These are phyloP conservation scores for Pardalotus punctatus DNA, from an alignment of 2,113 vertebrate genomes.

Conservation along the genomic window DNA sequence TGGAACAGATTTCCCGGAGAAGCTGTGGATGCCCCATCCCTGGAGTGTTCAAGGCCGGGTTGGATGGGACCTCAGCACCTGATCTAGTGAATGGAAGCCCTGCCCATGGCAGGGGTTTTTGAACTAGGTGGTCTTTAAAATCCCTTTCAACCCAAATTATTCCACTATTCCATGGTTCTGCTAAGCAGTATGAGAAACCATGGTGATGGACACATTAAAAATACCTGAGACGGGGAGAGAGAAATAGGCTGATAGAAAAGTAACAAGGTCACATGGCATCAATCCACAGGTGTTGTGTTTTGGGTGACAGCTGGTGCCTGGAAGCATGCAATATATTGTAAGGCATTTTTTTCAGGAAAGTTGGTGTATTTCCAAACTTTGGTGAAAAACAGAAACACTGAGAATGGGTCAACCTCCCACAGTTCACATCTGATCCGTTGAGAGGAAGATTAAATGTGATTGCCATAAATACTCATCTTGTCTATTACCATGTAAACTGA, in stretches of 20 bases:
- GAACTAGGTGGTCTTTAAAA: not conserved
- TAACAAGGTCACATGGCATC: not conserved
- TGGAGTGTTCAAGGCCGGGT: not conserved
- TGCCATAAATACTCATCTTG: not conserved
- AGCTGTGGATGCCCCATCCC: not conserved
- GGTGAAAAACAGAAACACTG: not conserved
- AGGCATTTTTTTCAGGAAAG: not conserved
- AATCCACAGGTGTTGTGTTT: conserved; percentile 2
- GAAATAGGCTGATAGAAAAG: not conserved
- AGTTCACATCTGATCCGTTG: conserved; percentile 23
- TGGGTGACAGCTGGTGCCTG: conserved; percentile 10
- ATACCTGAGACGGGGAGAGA: not conserved
- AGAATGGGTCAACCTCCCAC: conserved; percentile 28
- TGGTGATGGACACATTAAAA: not conserved
- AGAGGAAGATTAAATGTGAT: not conserved
- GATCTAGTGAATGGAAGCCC: not conserved
- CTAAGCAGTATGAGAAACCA: not conserved
- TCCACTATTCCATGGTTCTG: not conserved
- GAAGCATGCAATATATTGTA: not conserved
- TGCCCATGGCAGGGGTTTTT: not conserved
- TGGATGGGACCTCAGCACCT: accelerated
- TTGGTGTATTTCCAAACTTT: conserved; percentile 25
- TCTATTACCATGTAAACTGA: conserved; percentile 14
- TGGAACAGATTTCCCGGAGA: not conserved
- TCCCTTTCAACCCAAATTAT: not conserved